These are phyloP conservation scores for Channa maculata DNA, from an alignment of 2,113 vertebrate species.

Conservation along the genomic window DNA sequence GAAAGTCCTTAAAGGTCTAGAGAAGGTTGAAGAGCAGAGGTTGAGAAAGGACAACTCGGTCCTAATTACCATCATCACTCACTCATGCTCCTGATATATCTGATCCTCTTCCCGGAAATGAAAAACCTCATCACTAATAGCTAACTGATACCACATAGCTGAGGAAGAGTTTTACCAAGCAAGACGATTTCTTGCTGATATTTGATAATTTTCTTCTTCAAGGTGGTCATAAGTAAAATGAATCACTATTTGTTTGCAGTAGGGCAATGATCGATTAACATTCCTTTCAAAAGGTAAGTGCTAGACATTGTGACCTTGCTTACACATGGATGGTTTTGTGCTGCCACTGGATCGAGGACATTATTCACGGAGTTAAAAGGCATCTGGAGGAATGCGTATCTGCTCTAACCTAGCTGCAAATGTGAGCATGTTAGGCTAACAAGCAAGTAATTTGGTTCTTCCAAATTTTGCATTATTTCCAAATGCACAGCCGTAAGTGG, in stretches of 20 bases:
- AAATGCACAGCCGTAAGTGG: too few species aligned
- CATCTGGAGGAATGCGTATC: too few species aligned
- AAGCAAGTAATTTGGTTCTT: too few species aligned
- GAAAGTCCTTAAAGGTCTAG: constrained; percentile 63
- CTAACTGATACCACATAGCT: constrained; percentile 38
- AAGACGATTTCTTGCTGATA: constrained; percentile 41
- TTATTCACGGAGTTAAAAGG: constrained; percentile 20
- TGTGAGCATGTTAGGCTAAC: neutral
- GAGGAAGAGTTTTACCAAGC: constrained; percentile 37
- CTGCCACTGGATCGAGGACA: constrained; percentile 43
- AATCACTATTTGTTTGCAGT: constrained; percentile 41
- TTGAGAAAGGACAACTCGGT: constrained; percentile 67
- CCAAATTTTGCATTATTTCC: too few species aligned
- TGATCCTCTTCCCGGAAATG: constrained; percentile 64
- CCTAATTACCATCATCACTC: constrained; percentile 82
- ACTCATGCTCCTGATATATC: constrained; percentile 63
- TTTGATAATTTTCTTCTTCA: constrained; percentile 45
- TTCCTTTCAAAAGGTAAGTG: constrained; percentile 40
- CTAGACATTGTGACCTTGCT: constrained; percentile 39
- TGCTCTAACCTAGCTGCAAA: neutral
- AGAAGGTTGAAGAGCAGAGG: constrained; percentile 76
- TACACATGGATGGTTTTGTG: constrained; percentile 14
- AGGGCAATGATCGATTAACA: constrained; percentile 61
- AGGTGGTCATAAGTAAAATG: constrained; percentile 60
- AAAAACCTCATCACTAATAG: constrained; percentile 67